Base-by-base conservation (phyloP, 2,888 invertebrate species). In the Escarpia spicata region DNA sequence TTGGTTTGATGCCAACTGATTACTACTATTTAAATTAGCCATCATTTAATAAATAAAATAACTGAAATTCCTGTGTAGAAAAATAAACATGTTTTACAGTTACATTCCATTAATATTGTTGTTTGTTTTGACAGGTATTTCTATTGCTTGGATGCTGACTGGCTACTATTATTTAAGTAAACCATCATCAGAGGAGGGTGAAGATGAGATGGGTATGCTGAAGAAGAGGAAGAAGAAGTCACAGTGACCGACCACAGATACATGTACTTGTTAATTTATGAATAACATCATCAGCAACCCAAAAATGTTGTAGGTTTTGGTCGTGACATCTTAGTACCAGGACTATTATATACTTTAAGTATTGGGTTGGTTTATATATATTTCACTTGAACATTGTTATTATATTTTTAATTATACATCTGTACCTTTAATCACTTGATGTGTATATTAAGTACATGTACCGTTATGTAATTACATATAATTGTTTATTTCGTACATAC, bases 81-180 rank as follows among this genome's bases (percentile, higher is more conserved):
- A 37, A 37, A 37, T 37, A 37, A 37, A 37, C 37, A 1, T 37
- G 45, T 52, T 52, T 52, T 52, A 8, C 9, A 52, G 8, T 8
- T 9, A 52, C 15, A 52, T 52, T 52, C 9, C 4, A 12, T 52
- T 52, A 52, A 52, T 8, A 52, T 52, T 52, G 45, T 45, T 45
- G 75, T 75, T 19, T 75, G 6, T 75, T 75, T 75, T 75, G 19
- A 26, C 75, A 75, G 75, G 75, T 75, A 2, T 4, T n/a, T 75
- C 75, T 26, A 75, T 75, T 75, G 75, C n/a, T 75, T 75, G 75
- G 75, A 75, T 75, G 75, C 75, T 75, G 75, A 75, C 26, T 75
- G 75, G 75, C 4, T 75, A 75, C 75, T 26, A 75, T 75, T 75
- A 75, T 6, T 75, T 75, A 75, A 75, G 2, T n/a, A 26, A 75